Evolutionary conservation across 2,888 invertebrate genomes (phyloP), one percentile per base, ranked within the genome.

Genomic region (Branchinecta sandiegonensis): DNA sequence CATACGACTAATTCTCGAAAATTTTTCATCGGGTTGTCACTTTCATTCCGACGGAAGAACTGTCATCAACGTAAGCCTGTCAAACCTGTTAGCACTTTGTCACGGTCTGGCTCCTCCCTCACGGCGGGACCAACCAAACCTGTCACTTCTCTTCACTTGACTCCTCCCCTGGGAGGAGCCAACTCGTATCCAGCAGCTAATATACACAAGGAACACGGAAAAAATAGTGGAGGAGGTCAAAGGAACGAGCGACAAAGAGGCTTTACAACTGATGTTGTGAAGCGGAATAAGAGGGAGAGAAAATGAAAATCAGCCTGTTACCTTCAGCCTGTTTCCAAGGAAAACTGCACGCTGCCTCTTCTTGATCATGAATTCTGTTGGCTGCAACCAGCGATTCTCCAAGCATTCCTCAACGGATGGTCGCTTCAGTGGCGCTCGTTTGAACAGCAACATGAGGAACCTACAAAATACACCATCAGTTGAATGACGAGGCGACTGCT

Each of bases 391-490:
- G 78, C 94, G 86, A 79, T 96, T 94, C 77, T 95, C 94, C 77
- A 91, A 85, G 75, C 94, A 94, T 79, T 97, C 96, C 77, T 95
- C 95, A 0, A 90, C 87, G 66, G 89, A 85, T 72, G 96, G 94
- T 75, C 97, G 84, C 84, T 96, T 95, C 89, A 87, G 85, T 48
- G 97, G 94, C 72, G 90, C 87, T 74, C 93, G 86, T 81, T 96
- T 96, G 81, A 99, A 91, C 71, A 95, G 81, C 77, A 91, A 87
- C 89, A 94, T 95, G 73, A 97, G 84, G 82, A 99, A 97, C 74
- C 56, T 56, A 56, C n/a, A 56, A 56, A 56, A 10, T 37, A 37
- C 37, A 6, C 37, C 37, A 37, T 37, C 37, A 37, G 3, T 37
- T 6, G 37, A 37, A 37, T 37, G 37, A 37, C 37, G 37, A 37